Evolutionary conservation across 2,797 vertebrate genomes (phyloP).

Genomic region (Callimico goeldii): DNA sequence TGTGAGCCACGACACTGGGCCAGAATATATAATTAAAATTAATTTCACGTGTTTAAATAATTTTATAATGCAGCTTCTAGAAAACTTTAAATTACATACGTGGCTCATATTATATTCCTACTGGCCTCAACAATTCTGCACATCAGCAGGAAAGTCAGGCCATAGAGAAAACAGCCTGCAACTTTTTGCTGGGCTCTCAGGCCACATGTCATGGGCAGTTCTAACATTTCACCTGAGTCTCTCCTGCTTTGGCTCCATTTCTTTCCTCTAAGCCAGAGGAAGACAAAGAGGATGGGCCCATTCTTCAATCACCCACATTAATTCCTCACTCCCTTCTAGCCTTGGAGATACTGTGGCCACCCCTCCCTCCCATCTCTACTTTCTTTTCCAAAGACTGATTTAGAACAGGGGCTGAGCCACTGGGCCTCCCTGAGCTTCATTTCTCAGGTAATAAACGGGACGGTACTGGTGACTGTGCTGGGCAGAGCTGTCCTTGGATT

Average conservation of each 20-base stretch:
- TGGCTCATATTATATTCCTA: neutral
- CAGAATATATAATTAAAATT: neutral
- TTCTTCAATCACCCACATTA: neutral
- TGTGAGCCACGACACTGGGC: neutral
- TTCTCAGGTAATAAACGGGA: neutral
- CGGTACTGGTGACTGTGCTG: fast-evolving
- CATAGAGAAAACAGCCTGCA: neutral
- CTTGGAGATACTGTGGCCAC: neutral
- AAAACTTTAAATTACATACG: neutral
- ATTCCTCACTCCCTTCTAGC: neutral
- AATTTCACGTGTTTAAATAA: neutral
- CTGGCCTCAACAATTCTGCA: neutral
- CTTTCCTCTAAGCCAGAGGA: neutral
- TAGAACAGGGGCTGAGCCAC: neutral
- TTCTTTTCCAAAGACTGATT: neutral
- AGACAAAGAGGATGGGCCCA: neutral
- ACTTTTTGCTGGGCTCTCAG: neutral
- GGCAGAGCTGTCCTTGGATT: neutral
- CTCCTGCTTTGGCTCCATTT: neutral
- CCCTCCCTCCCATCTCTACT: neutral
- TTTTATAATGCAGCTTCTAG: neutral
- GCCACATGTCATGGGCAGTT: neutral
- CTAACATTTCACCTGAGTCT: neutral
- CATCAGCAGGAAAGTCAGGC: neutral
- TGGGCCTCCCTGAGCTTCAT: neutral